Evolutionary conservation across 2,797 vertebrate genomes (phyloP).

Genomic region (Clarias pachynema): DNA sequence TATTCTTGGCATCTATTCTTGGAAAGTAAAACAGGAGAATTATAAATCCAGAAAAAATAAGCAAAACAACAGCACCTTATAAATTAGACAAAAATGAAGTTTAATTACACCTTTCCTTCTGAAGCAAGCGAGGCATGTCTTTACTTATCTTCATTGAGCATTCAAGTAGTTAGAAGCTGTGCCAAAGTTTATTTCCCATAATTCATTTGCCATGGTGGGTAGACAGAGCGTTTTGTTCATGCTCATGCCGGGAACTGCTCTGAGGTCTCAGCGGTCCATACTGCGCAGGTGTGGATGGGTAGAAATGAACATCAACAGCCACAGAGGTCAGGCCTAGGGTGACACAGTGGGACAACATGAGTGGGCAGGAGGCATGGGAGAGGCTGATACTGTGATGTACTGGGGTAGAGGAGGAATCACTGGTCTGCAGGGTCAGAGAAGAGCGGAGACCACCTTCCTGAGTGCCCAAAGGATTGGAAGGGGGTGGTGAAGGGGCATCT

Average conservation of each 20-base stretch:
- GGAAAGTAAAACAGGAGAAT: neutral
- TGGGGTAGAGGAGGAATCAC: slow-evolving; percentile 61
- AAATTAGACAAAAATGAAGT: neutral
- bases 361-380: slow-evolving; percentile 67
- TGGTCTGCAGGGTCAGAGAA: slow-evolving; percentile 69
- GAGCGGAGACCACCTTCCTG: slow-evolving; percentile 68
- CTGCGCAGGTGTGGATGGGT: slow-evolving; percentile 63
- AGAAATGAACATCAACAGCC: slow-evolving; percentile 76
- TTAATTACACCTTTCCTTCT: neutral
- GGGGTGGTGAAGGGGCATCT: slow-evolving; percentile 59
- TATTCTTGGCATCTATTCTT: slow-evolving; percentile 31
- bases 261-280: slow-evolving; percentile 58
- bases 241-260: slow-evolving; percentile 63
- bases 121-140: neutral
- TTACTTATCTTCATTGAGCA: neutral
- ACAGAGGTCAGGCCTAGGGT: slow-evolving; percentile 74
- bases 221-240: slow-evolving; percentile 58
- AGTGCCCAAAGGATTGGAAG: slow-evolving; percentile 52
- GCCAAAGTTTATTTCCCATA: neutral
- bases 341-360: slow-evolving; percentile 73
- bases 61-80: slow-evolving; percentile 22
- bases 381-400: slow-evolving; percentile 76
- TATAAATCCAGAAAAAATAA: neutral
- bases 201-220: slow-evolving; percentile 63
- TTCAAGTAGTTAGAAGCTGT: neutral